Percentiles rank a stretch among this genome's conserved stretches.
Evolutionary conservation across 2,797 vertebrate species (phyloP).

Genomic region (Microhierax caerulescens): DNA sequence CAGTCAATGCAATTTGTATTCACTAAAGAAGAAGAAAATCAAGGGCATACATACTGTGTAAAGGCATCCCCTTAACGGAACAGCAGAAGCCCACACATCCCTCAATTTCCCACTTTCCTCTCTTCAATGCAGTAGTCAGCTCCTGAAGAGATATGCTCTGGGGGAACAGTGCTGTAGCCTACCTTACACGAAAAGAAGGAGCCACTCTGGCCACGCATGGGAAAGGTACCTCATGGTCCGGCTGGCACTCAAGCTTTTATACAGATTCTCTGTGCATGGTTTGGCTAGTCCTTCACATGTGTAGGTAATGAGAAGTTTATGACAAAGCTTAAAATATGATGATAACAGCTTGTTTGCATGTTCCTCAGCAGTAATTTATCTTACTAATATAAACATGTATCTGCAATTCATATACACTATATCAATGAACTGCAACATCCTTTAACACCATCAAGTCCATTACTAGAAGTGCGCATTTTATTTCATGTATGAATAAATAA

Average conservation of each 20-base stretch:
- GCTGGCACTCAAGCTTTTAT: not conserved
- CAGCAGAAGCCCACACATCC: not conserved
- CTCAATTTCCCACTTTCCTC: not conserved
- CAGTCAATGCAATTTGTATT: not conserved
- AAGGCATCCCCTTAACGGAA: not conserved
- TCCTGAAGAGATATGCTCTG: not conserved
- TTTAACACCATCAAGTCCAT: not conserved
- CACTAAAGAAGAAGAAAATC: not conserved
- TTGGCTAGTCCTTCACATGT: not conserved
- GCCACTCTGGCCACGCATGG: accelerated
- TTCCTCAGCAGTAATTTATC: not conserved
- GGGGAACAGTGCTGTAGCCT: not conserved
- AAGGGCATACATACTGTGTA: not conserved
- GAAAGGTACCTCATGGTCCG: not conserved
- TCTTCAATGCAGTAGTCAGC: not conserved
- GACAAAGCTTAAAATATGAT: not conserved
- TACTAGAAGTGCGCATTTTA: not conserved
- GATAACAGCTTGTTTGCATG: not conserved
- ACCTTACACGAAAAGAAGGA: not conserved
- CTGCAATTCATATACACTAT: not conserved
- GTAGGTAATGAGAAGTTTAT: not conserved
- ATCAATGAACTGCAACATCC: not conserved
- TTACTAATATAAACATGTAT: not conserved
- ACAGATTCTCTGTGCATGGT: not conserved
- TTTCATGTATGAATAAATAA: not conserved